phyloP scores from a whole-genome alignment of 2,113 vertebrate species.

The Salvelinus sp. region DNA sequence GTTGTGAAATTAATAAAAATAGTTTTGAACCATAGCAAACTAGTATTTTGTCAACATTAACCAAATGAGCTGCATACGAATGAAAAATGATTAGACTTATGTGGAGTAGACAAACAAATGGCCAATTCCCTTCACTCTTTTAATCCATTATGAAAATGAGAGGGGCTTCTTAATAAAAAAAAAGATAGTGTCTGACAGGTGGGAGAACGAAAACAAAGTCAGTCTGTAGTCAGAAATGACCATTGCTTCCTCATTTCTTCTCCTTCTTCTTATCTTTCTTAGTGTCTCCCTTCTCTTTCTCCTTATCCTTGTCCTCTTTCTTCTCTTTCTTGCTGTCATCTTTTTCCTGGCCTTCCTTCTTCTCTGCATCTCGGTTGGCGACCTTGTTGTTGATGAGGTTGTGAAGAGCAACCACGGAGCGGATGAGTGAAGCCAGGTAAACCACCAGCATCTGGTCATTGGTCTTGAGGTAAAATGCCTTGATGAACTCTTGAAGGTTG shows the following conservation, averaged over 20 bases:
- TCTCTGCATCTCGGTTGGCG: conserved; percentile 96
- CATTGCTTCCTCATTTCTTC: conserved; percentile 73
- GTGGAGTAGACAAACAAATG: not conserved
- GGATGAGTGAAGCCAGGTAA: conserved; percentile 94
- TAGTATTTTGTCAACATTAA: not conserved
- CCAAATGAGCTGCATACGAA: not conserved
- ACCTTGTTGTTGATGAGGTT: conserved; percentile 99
- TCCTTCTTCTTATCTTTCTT: conserved; percentile 71
- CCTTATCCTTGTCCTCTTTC: conserved; percentile 87
- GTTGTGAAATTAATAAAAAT: not conserved
- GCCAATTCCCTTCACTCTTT: conserved; percentile 14
- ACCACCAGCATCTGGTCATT: conserved; percentile 99
- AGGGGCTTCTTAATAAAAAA: too few species aligned
- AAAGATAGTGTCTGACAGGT: conserved; percentile 22
- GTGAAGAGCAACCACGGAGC: conserved; percentile 95
- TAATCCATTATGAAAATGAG: too few species aligned
- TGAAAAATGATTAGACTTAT: not conserved
- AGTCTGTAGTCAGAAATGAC: conserved; percentile 16
- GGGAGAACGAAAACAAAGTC: conserved; percentile 22
- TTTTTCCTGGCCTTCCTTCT: conserved; percentile 98
- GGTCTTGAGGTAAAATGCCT: conserved; percentile 98
- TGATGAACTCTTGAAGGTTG: conserved; percentile 93
- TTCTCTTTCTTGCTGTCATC: conserved; percentile 97
- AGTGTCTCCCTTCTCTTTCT: conserved; percentile 69
- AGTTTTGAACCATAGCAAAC: not conserved